phyloP scores from a whole-genome alignment of 2,113 vertebrate genomes.

The Hemibagrus wyckioides region DNA sequence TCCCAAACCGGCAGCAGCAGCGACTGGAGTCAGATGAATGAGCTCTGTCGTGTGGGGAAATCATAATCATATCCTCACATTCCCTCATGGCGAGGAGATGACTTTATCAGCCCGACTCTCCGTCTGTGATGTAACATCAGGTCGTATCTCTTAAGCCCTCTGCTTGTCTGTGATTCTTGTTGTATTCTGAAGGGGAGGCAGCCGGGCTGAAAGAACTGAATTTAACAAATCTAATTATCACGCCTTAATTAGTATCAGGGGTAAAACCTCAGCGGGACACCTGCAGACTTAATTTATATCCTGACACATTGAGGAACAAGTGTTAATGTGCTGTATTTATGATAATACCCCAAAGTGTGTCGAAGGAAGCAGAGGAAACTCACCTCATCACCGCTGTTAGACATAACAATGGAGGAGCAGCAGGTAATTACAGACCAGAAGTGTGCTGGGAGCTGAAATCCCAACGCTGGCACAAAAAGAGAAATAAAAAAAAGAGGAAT shows the following conservation, averaged over 20 bases:
- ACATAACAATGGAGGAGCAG: slow-evolving; percentile 70
- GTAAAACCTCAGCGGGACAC: slow-evolving; percentile 98
- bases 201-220: slow-evolving; percentile 94
- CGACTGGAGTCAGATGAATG: slow-evolving; percentile 75
- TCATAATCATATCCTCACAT: slow-evolving; percentile 73
- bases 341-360: slow-evolving; percentile 91
- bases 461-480: slow-evolving; percentile 49
- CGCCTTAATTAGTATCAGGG: slow-evolving; percentile 99
- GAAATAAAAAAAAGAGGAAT: slow-evolving; percentile 27
- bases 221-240: slow-evolving; percentile 99
- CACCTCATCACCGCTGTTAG: slow-evolving; percentile 67
- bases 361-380: slow-evolving; percentile 71
- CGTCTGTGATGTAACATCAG: slow-evolving; percentile 62
- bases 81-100: slow-evolving; percentile 63
- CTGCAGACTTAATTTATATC: slow-evolving; percentile 99
- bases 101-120: slow-evolving; percentile 68
- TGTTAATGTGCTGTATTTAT: slow-evolving; percentile 99
- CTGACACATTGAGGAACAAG: slow-evolving; percentile 99
- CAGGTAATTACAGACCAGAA: slow-evolving; percentile 73
- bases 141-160: slow-evolving; percentile 63
- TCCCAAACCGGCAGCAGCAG: slow-evolving; percentile 54
- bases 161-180: slow-evolving; percentile 75
- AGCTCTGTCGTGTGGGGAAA: slow-evolving; percentile 71
- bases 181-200: slow-evolving; percentile 84
- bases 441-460: slow-evolving; percentile 57